A percentile compares a stretch with the other conserved stretches of the same genome.
phyloP scores from a whole-genome alignment of 2,888 invertebrate species.

The Maniola hyperantus region DNA sequence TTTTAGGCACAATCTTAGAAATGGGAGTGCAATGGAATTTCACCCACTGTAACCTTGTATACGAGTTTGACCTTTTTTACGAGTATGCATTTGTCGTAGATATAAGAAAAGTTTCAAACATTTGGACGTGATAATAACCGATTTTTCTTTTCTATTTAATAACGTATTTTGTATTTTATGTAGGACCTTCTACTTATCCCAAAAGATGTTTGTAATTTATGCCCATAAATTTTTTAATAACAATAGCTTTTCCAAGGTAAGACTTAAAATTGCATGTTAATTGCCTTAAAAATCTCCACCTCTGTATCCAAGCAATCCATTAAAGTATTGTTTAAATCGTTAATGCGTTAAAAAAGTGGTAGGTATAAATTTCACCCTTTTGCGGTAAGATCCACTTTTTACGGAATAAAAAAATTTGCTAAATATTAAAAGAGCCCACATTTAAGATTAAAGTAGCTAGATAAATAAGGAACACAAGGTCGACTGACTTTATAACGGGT shows the following conservation, averaged over 20 bases:
- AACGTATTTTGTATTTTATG: not conserved
- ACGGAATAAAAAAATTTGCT: not conserved
- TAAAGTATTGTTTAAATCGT: no score
- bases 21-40: slow-evolving; percentile 66
- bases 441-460: not conserved
- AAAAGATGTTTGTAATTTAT: no score
- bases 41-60: slow-evolving; percentile 52
- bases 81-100: slow-evolving; percentile 44
- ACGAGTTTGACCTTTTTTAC: slow-evolving; percentile 58
- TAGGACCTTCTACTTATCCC: no score
- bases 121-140: not conserved
- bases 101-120: slow-evolving; percentile 17
- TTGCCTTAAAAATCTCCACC: no score
- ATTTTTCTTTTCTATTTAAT: not conserved
- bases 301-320: no score
- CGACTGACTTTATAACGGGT: slow-evolving; percentile 24
- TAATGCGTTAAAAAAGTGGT: no score
- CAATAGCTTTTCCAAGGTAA: no score
- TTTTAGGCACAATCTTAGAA: slow-evolving; percentile 73
- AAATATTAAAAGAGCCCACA: not conserved
- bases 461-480: slow-evolving; percentile 10
- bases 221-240: no score
- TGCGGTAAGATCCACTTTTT: no score
- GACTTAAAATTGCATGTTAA: no score
- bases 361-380: no score